Base-by-base conservation (phyloP, 2,797 vertebrate genomes). In the Apodemus agrarius region DNA sequence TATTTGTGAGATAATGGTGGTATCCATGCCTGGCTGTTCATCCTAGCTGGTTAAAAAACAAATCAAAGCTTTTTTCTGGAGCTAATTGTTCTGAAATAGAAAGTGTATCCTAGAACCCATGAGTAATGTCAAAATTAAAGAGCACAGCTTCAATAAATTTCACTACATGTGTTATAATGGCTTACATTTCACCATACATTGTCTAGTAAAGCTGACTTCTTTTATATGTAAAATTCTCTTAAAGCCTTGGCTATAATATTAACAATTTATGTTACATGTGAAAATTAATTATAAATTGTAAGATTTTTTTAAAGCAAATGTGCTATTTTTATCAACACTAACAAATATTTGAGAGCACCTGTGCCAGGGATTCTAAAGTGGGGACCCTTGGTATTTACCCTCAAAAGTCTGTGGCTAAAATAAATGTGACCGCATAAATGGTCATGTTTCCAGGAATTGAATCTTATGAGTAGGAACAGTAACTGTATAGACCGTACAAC, bases 221-320 rank as follows among this genome's bases (percentile, higher is more conserved):
- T 89, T 86, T 75, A 67, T 6, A 37, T 26, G 46, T 29, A 79
- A 88, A 89, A 94, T 49, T 37, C n/a, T 61, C 14, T 90, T 40
- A 95, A 59, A 88, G 24, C 2, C 46, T 92, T 34, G 46, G 16
- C 7, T 57, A 89, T 76, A 94, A 81, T 34, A 26, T 59, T 80
- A 81, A 84, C 46, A 74, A 46, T 24, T 72, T 52, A 82, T 52
- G 61, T 21, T 80, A 74, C 52, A 76, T 9, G 26, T n/a, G 16
- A 89, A 93, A 95, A 78, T 78, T n/a, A 19, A 81, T 80, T 83
- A 29, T 67, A 92, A 86, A 86, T 67, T 52, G 57, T 63, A 49
- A 91, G 69, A 40, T 84, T 63, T 81, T 63, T n/a, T 92, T 69
- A n/a, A 74, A 85, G 75, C 9, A 87, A 94, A 80, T 40, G 65